These are phyloP conservation scores for Pseudoips prasinana DNA, from an alignment of 2,888 invertebrate genomes.

Conservation along the genomic window DNA sequence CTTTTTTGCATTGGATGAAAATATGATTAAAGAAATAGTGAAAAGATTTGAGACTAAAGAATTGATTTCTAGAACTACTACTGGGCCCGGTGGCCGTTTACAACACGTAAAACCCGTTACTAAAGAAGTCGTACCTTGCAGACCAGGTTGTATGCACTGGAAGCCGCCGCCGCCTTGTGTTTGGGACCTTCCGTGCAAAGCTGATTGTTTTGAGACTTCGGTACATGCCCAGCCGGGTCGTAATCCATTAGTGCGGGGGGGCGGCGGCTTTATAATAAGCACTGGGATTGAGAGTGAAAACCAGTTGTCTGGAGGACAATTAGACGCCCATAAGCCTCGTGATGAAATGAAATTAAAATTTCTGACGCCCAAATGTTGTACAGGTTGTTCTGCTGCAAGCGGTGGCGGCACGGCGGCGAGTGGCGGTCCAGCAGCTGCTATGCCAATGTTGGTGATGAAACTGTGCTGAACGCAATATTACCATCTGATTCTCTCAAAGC, in stretches of 20 bases:
- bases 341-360: conserved; percentile 51
- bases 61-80: conserved; percentile 26
- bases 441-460: conserved; percentile 71
- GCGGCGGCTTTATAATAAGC: not conserved
- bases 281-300: not conserved
- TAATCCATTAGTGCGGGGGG: conserved; percentile 41
- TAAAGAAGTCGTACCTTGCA: conserved; percentile 54
- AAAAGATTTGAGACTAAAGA: conserved; percentile 51
- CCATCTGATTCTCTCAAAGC: conserved; percentile 36
- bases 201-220: conserved; percentile 66
- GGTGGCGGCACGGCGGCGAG: conserved; percentile 41
- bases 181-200: conserved; percentile 69
- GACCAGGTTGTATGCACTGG: conserved; percentile 64
- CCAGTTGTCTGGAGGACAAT: not conserved
- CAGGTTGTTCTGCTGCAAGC: conserved; percentile 60
- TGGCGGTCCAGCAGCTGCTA: conserved; percentile 47
- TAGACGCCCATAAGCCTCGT: conserved; percentile 20
- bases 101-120: conserved; percentile 36
- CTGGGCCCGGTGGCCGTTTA: conserved; percentile 44
- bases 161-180: conserved; percentile 67
- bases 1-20: conserved; percentile 51
- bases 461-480: conserved; percentile 48
- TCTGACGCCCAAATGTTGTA: conserved; percentile 54
- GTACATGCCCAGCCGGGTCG: conserved; percentile 55
- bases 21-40: conserved; percentile 47